These are phyloP conservation scores for Gorilla gorilla DNA, from an alignment of 2,113 vertebrate genomes.

Conservation along the genomic window DNA sequence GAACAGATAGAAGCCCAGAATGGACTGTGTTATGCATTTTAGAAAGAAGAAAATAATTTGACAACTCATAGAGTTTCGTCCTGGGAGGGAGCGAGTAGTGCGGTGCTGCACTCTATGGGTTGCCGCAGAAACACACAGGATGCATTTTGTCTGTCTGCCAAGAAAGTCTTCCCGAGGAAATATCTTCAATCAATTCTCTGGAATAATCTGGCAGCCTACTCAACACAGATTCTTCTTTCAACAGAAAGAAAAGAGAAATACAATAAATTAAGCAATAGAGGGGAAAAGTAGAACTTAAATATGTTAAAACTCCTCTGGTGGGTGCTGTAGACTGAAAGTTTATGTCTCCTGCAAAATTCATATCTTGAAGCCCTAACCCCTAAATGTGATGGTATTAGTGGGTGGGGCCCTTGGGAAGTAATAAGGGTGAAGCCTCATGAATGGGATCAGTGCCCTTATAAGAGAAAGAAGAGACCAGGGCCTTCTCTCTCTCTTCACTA, in stretches of 20 bases:
- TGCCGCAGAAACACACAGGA: background rate
- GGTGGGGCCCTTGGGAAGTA: background rate
- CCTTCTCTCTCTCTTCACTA: background rate
- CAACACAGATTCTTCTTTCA: background rate
- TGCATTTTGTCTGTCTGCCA: background rate
- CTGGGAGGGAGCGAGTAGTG: background rate
- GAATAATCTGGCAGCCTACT: background rate
- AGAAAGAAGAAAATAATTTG: slow-evolving; percentile 54
- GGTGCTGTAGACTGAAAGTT: background rate
- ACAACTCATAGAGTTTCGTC: background rate
- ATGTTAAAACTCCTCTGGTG: background rate
- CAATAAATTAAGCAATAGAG: background rate
- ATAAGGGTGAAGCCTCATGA: background rate
- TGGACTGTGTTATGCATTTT: slow-evolving; percentile 40
- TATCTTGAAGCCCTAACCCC: background rate
- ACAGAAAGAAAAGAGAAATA: background rate
- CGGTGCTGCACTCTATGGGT: slow-evolving; percentile 83
- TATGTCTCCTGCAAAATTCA: background rate
- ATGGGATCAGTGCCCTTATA: background rate
- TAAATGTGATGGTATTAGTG: background rate
- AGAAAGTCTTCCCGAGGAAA: background rate
- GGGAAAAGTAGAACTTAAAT: background rate
- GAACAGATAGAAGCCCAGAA: slow-evolving; percentile 28
- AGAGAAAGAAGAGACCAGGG: background rate
- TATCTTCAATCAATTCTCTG: background rate